Conservation (phyloP, 2,113 vertebrate genomes). For the Pseudopipra pipra region DNA sequence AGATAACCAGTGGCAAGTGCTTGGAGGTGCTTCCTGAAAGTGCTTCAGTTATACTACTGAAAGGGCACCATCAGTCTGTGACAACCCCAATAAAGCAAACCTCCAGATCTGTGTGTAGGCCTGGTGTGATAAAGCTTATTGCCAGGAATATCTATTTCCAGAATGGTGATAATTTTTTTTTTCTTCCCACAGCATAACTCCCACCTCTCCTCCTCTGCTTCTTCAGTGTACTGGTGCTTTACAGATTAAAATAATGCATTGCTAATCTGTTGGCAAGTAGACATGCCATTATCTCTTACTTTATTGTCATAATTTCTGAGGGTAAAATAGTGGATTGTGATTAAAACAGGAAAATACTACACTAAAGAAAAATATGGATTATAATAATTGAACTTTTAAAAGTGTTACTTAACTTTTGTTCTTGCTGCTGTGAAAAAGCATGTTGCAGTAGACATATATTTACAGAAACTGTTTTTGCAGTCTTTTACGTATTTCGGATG, state of each 20-base stretch:
- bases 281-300: background rate
- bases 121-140: background rate
- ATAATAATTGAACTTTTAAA: background rate
- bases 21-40: background rate
- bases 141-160: conserved; percentile 10
- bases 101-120: conserved; percentile 5
- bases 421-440: background rate
- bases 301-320: background rate
- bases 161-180: background rate
- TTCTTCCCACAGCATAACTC: background rate
- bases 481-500: background rate
- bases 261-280: background rate
- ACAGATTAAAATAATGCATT: background rate
- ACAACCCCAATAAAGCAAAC: background rate
- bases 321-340: background rate
- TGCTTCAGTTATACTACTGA: background rate
- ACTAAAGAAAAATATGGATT: background rate
- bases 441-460: background rate
- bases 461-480: background rate
- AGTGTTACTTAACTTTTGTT: background rate
- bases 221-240: background rate
- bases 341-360: background rate
- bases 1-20: background rate
- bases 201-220: conserved; percentile 15
- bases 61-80: background rate